These are phyloP conservation scores for Spodoptera littoralis DNA, from an alignment of 2,888 invertebrate species.

Conservation along the genomic window DNA sequence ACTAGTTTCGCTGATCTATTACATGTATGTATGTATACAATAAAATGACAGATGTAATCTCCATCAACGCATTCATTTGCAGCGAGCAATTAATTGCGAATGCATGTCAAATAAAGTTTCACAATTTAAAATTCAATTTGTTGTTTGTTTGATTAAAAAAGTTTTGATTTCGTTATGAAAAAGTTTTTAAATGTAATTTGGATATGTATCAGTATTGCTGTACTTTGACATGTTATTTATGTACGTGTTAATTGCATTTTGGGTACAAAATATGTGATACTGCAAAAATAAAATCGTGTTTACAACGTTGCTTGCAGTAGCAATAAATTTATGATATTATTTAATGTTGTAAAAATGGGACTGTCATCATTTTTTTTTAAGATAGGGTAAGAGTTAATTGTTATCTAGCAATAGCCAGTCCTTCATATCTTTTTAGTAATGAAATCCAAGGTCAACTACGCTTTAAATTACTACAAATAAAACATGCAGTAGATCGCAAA, in stretches of 20 bases:
- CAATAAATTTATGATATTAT: too few species aligned
- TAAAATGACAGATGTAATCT: constrained; percentile 26
- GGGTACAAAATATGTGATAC: background rate
- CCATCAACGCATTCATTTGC: constrained; percentile 16
- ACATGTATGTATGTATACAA: constrained; percentile 19
- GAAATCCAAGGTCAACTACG: too few species aligned
- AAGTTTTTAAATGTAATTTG: constrained; percentile 26
- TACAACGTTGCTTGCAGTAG: too few species aligned
- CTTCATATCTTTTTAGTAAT: too few species aligned
- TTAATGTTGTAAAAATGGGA: too few species aligned
- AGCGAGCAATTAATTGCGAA: constrained; percentile 24
- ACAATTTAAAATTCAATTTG: constrained; percentile 32
- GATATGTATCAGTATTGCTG: constrained; percentile 7
- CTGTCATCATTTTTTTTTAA: too few species aligned
- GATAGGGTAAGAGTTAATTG: too few species aligned
- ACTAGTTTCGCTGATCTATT: constrained; percentile 4
- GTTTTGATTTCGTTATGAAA: constrained; percentile 30
- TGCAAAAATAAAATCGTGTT: too few species aligned
- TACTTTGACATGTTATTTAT: constrained; percentile 3
- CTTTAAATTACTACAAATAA: background rate
- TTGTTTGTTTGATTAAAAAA: constrained; percentile 48
- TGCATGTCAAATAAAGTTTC: constrained; percentile 31
- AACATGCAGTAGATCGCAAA: background rate
- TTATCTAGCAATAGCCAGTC: too few species aligned
- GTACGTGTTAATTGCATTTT: constrained; percentile 2